Evolutionary conservation across 2,113 vertebrate genomes (phyloP), one percentile per base, ranked within the genome.

Genomic region (Leiothrix lutea): DNA sequence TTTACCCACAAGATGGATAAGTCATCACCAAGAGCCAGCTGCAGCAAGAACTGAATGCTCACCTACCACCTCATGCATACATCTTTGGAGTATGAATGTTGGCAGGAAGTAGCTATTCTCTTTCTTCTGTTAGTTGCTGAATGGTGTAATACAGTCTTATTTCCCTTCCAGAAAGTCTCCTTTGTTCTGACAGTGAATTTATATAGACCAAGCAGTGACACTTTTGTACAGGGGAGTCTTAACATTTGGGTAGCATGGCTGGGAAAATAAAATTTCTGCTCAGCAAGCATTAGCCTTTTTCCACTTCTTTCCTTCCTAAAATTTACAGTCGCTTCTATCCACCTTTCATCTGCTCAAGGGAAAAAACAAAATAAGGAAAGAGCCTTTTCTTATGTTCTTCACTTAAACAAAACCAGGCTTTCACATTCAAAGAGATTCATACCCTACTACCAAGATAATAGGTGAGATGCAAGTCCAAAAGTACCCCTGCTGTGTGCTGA

Each of bases 371-470:
- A 80, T 26, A 58, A 80, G 61, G 17, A 90, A 90, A 91, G 54
- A 85, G 70, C 33, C 58, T 91, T 92, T 92, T 95, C 50, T 88
- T 78, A 50, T 29, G n/a, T 81, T 66, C 88, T 84, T 81, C 38
- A 11, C 47, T 88, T 93, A 77, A 88, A 95, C 92, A 96, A 97
- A 94, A 93, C 65, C 83, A 92, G 79, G 66, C 94, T 95, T 97
- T 97, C 91, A 94, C 91, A 94, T 87, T 90, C 64, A 80, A 74
- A 78, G 84, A 94, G 95, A 90, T 82, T 94, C 90, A 96, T 94
- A 95, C 80, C 62, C 92, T 84, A 58, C 86, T 31, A 93, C 79
- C 54, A 82, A 96, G 80, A 90, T 91, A 96, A 95, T 92, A 90
- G 88, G 88, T 94, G 56, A 93, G 86, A 83, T 92, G 48, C 8